Evolutionary conservation across 2,797 vertebrate genomes (phyloP).

Genomic region (Bucorvus abyssinicus): DNA sequence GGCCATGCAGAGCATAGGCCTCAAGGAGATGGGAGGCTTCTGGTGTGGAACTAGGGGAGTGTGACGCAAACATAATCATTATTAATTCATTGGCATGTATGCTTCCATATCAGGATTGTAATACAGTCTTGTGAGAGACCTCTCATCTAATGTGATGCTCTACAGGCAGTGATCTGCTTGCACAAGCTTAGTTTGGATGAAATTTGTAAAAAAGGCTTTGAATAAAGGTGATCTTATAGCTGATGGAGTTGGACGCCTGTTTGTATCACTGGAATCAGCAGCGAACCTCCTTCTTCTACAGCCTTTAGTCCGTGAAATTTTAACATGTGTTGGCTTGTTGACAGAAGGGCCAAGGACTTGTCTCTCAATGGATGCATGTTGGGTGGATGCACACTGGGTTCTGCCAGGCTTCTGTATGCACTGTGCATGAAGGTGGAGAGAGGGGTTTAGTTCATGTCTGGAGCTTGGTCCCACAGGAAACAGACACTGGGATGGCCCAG

Average conservation of each 20-base stretch:
- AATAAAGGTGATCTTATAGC: neutral
- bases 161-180: neutral
- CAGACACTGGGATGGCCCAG: accelerated
- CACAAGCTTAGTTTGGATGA: neutral
- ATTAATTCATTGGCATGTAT: neutral
- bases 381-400: neutral
- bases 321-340: accelerated
- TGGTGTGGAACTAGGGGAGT: accelerated
- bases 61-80: neutral
- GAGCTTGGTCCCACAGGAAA: neutral
- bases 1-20: neutral
- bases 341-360: neutral
- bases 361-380: accelerated
- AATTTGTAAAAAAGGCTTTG: neutral
- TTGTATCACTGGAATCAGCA: neutral
- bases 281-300: neutral
- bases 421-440: neutral
- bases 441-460: neutral
- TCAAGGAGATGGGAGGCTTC: neutral
- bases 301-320: neutral
- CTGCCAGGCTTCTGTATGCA: accelerated
- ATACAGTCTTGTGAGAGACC: neutral
- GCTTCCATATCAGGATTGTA: neutral
- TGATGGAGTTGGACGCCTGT: neutral
- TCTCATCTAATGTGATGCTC: neutral